Conservation (phyloP, 1,140 invertebrate genomes). For the Lethocerus indicus region DNA sequence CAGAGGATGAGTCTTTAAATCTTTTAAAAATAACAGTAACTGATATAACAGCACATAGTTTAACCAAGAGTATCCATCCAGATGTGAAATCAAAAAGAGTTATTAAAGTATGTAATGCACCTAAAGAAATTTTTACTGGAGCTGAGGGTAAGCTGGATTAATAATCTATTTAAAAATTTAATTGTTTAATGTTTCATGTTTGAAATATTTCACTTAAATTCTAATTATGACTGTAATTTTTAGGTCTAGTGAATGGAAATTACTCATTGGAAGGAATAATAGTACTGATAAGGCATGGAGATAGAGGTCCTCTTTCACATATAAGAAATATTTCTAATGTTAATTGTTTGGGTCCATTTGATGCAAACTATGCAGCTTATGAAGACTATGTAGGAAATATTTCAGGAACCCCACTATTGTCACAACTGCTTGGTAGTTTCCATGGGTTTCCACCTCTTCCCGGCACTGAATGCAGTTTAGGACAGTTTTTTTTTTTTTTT, state of each 20-base stretch:
- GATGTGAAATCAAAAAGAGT: conserved; percentile 42
- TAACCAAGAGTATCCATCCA: conserved; percentile 32
- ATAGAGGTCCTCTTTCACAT: conserved; percentile 66
- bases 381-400: conserved; percentile 39
- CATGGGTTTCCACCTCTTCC: conserved; percentile 46
- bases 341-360: conserved; percentile 42
- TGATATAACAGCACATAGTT: conserved; percentile 25
- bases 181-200: conserved; percentile 1
- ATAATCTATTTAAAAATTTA: conserved; percentile 3
- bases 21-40: conserved; percentile 20
- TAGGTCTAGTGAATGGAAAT: conserved; percentile 36
- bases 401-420: conserved; percentile 40
- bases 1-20: conserved; percentile 25
- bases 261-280: conserved; percentile 61
- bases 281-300: conserved; percentile 70
- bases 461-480: conserved; percentile 32
- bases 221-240: conserved; percentile 14
- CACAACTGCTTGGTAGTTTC: conserved; percentile 58
- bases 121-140: conserved; percentile 39
- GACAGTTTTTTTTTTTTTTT: too few species aligned
- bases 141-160: conserved; percentile 38
- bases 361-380: conserved; percentile 10
- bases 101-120: conserved; percentile 46
- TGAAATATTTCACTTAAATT: not conserved
- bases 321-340: conserved; percentile 54